A percentile compares a stretch with the other conserved stretches of the same genome.
These are phyloP conservation scores for Lepilemur ruficaudatus DNA, from an alignment of 2,797 vertebrate genomes.

Conservation along the genomic window DNA sequence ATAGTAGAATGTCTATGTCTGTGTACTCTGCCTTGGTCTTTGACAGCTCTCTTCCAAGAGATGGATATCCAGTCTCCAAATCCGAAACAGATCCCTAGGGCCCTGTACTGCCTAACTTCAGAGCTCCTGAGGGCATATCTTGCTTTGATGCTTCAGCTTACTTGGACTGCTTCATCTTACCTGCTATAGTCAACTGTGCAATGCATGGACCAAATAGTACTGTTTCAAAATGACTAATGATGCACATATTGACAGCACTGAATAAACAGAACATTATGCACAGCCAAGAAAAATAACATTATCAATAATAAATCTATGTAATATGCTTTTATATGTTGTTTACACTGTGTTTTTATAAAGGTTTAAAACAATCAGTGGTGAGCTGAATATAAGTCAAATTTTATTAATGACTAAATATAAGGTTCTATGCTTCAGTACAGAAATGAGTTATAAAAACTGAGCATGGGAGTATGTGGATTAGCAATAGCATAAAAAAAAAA, in stretches of 20 bases:
- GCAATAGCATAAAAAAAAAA: neutral
- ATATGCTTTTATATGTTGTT: neutral
- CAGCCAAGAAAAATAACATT: neutral
- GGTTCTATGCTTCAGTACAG: neutral
- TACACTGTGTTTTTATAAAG: neutral
- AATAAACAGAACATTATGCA: neutral
- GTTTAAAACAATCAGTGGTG: neutral
- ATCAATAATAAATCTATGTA: neutral
- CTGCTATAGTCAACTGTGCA: neutral
- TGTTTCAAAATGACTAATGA: neutral
- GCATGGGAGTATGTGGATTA: neutral
- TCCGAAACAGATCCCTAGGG: neutral
- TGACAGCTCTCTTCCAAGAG: neutral
- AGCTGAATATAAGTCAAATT: neutral
- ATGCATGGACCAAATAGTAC: neutral
- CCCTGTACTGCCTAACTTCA: neutral
- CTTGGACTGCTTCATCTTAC: neutral
- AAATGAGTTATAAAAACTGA: conserved; percentile 25
- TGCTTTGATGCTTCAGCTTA: neutral
- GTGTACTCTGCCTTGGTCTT: neutral
- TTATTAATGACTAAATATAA: conserved; percentile 11
- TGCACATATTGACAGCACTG: neutral
- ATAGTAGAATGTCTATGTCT: neutral
- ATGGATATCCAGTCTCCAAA: neutral
- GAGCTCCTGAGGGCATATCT: neutral